phyloP scores from a whole-genome alignment of 1,140 invertebrate species.

The Drosophila kohkoa region DNA sequence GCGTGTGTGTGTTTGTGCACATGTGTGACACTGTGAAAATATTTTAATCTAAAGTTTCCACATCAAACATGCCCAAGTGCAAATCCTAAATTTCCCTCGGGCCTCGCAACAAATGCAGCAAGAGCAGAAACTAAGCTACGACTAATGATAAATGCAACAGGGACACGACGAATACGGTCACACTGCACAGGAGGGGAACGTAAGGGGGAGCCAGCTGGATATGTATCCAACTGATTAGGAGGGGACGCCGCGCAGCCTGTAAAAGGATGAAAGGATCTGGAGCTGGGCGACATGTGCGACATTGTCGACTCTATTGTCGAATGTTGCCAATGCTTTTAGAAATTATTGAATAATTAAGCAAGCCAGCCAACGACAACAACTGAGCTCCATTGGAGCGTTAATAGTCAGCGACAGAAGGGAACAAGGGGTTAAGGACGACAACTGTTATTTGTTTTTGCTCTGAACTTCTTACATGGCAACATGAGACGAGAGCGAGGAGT shows the following conservation, averaged over 20 bases:
- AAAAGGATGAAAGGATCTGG: conserved; percentile 79
- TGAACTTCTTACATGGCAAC: conserved; percentile 75
- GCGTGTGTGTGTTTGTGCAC: conserved; percentile 20
- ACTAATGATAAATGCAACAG: conserved; percentile 77
- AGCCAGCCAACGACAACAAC: conserved; percentile 28
- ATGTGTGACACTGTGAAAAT: conserved; percentile 67
- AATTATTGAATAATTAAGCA: conserved; percentile 82
- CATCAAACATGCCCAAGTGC: conserved; percentile 76
- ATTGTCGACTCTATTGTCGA: conserved; percentile 23
- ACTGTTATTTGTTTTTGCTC: conserved; percentile 70
- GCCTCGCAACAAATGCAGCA: conserved; percentile 36
- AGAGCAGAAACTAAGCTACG: conserved; percentile 70
- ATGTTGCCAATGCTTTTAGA: conserved; percentile 82
- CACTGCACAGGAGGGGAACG: background rate
- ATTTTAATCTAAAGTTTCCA: conserved; percentile 83
- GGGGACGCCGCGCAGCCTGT: conserved; percentile 33
- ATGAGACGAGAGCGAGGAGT: background rate
- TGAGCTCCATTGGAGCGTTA: conserved; percentile 38
- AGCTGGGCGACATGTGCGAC: conserved; percentile 27
- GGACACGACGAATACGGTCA: conserved; percentile 22
- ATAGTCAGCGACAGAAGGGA: conserved; percentile 36
- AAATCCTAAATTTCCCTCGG: conserved; percentile 55
- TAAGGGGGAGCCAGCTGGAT: conserved; percentile 1
- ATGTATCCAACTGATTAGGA: conserved; percentile 76
- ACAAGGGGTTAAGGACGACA: background rate